These are phyloP conservation scores for Octomys mimax DNA, from an alignment of 2,797 vertebrate species.

Conservation along the genomic window DNA sequence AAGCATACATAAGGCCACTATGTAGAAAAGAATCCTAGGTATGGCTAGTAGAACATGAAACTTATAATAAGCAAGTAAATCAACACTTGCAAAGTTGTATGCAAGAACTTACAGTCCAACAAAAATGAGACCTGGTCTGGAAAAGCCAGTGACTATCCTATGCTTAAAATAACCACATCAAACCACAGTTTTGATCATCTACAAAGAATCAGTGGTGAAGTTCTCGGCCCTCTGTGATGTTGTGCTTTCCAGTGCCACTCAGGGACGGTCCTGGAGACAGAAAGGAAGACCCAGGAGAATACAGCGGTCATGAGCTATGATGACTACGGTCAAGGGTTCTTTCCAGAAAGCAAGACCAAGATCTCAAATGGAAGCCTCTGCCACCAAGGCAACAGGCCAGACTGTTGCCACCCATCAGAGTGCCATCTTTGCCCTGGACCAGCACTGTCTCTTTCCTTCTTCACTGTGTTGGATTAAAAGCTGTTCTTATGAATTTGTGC, in stretches of 20 bases:
- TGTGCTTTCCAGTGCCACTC: accelerated
- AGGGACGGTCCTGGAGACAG: background rate
- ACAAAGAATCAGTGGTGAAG: background rate
- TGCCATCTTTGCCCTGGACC: background rate
- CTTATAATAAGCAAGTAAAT: background rate
- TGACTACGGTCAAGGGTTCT: background rate
- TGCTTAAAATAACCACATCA: background rate
- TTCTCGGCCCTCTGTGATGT: background rate
- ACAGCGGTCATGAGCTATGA: too few species aligned
- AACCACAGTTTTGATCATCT: background rate
- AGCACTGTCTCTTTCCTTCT: too few species aligned
- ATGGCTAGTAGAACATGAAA: background rate
- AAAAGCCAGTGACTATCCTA: background rate
- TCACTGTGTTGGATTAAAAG: background rate
- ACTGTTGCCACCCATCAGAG: background rate
- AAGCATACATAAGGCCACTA: background rate
- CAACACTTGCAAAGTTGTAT: background rate
- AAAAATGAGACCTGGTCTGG: background rate
- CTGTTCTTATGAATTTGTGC: background rate
- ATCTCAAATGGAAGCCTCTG: background rate
- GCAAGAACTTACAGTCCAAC: background rate
- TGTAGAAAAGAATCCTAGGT: background rate
- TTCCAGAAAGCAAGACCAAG: background rate
- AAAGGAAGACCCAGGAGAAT: background rate
- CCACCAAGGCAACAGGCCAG: background rate